phyloP scores from a whole-genome alignment of 2,888 invertebrate genomes.

The Linnaemya tessellans region DNA sequence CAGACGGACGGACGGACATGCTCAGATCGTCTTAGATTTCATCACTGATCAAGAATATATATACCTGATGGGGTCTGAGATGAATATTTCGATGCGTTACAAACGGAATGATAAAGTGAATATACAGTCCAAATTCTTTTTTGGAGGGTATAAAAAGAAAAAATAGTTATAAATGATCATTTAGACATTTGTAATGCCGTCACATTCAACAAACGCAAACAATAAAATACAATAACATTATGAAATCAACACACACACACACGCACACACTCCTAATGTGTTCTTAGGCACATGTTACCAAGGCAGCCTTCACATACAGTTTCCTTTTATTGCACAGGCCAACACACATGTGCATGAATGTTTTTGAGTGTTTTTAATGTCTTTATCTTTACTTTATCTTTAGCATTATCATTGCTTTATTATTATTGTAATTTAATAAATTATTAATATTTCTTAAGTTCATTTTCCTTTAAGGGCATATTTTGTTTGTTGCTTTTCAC shows the following conservation, averaged over 20 bases:
- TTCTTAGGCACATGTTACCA: background rate
- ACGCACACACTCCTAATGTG: too few species aligned
- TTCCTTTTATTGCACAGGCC: background rate
- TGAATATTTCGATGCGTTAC: too few species aligned
- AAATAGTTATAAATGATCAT: constrained; percentile 71
- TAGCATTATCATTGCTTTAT: constrained; percentile 40
- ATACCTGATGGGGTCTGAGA: too few species aligned
- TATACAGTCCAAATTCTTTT: too few species aligned
- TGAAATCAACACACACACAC: background rate
- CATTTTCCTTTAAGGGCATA: background rate
- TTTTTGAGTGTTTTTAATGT: constrained; percentile 51
- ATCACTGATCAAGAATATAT: too few species aligned
- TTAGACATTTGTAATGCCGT: constrained; percentile 69
- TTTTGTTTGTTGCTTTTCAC: background rate
- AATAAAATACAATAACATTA: constrained; percentile 41
- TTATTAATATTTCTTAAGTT: constrained; percentile 15
- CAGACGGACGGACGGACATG: too few species aligned
- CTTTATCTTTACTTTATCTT: constrained; percentile 27
- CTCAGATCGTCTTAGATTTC: too few species aligned
- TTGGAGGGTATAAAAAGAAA: background rate
- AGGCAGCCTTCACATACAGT: background rate
- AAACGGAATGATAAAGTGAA: too few species aligned
- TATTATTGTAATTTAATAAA: constrained; percentile 52
- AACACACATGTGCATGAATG: constrained; percentile 12
- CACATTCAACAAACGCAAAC: constrained; percentile 32